Base-by-base conservation (phyloP, 2,888 invertebrate species). In the Philereme vetulata region DNA sequence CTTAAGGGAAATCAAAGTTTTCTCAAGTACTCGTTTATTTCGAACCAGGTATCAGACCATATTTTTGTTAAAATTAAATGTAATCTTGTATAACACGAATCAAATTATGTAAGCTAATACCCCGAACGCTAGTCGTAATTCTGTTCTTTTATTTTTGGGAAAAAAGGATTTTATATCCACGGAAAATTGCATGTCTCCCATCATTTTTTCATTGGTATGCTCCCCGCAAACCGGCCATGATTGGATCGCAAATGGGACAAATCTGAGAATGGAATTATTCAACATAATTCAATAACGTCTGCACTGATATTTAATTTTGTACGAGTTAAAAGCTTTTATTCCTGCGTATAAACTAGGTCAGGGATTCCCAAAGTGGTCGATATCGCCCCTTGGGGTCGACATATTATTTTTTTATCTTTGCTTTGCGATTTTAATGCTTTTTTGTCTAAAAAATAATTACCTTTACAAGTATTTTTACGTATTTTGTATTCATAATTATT, bases 191-290 rank as follows among this genome's bases (percentile, higher is more conserved):
- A 53, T 50, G 59, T 59, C 50, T 21, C 49, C 48, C 33, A 48
- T 49, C 50, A 52, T 52, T 58, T 54, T 50, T 54, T 59, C 59
- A 59, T 59, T 59, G 46, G 46, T 59, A 59, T 59, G 59, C 59
- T 40, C 2, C 43, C 35, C 48, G 40, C 38, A 48, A 21, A 10
- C 5, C 2, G 6, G 11, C 54, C 10, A 8, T 49, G 49, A 33
- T 46, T 53, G 44, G 49, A 49, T 44, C 47, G 46, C 35, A 47
- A 57, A 47, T 57, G 45, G 42, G 21, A 56, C 9, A 33, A 46
- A 51, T 46, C 47, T 55, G 40, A 40, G 11, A 51, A 34, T 11
- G 32, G 38, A 44, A 50, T 45, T 45, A 51, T 45, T 56, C 44
- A 56, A 50, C 50, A 44, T 56, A 56, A 56, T 56, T 45, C 56